Evolutionary conservation across 2,113 vertebrate genomes (phyloP).

Genomic region (Procapra przewalskii): DNA sequence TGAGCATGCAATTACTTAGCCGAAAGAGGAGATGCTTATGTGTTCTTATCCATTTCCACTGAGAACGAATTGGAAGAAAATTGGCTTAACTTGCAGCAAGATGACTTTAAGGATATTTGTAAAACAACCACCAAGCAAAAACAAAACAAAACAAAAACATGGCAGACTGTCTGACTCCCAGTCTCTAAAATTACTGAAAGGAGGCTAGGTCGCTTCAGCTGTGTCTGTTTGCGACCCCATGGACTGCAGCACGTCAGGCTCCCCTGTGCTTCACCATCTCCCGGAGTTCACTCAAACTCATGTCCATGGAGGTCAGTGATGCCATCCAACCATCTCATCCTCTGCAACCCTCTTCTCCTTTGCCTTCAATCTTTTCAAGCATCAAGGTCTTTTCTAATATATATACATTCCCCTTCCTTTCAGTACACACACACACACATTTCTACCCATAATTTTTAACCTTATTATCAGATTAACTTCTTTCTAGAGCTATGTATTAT

Average conservation of each 20-base stretch:
- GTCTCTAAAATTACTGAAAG: background rate
- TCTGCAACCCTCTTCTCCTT: background rate
- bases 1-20: background rate
- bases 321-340: background rate
- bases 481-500: background rate
- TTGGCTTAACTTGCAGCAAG: background rate
- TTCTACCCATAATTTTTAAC: background rate
- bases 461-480: background rate
- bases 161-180: background rate
- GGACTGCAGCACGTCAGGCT: background rate
- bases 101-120: background rate
- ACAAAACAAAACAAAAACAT: background rate
- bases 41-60: background rate
- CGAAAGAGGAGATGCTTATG: background rate
- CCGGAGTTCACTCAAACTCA: background rate
- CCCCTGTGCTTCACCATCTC: rapidly evolving
- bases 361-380: background rate
- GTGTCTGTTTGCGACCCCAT: background rate
- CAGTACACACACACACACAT: background rate
- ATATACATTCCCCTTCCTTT: background rate
- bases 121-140: background rate
- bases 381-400: background rate
- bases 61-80: background rate
- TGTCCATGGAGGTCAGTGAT: background rate
- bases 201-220: background rate